Conservation (phyloP, 2,888 invertebrate genomes). For the Pristionchus exspectatus region DNA sequence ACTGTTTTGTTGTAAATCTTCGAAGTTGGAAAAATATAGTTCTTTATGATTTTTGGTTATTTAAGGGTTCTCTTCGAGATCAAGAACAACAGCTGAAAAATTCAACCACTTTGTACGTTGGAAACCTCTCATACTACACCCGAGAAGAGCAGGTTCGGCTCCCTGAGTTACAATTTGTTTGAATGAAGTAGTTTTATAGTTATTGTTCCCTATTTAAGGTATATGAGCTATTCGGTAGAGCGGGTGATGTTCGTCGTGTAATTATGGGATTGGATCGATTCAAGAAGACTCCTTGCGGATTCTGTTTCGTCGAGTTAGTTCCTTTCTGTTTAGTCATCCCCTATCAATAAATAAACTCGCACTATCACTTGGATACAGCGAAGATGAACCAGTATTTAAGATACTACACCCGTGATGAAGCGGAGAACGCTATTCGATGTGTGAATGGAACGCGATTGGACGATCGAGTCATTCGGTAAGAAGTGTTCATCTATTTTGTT, state of each 20-base stretch:
- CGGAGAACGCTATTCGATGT: conserved; percentile 85
- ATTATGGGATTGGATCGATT: conserved; percentile 98
- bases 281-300: conserved; percentile 98
- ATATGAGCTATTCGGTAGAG: conserved; percentile 94
- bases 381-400: conserved; percentile 66
- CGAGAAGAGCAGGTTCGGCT: conserved; percentile 87
- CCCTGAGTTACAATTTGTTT: neutral
- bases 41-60: neutral
- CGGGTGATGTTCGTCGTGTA: conserved; percentile 93
- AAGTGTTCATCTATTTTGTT: neutral
- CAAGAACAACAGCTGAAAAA: conserved; percentile 86
- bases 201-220: conserved; percentile 81
- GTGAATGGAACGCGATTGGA: conserved; percentile 95
- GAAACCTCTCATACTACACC: conserved; percentile 97
- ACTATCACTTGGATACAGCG: neutral
- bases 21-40: neutral
- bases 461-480: conserved; percentile 89
- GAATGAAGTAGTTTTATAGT: neutral
- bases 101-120: conserved; percentile 93
- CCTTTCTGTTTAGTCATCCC: neutral
- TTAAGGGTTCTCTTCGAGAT: conserved; percentile 74
- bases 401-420: conserved; percentile 82
- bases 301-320: conserved; percentile 94
- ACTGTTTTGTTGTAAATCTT: neutral
- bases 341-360: neutral